Percentiles rank a stretch among this genome's conserved stretches.
phyloP scores from a whole-genome alignment of 2,113 vertebrate genomes.

The Polypterus senegalus region DNA sequence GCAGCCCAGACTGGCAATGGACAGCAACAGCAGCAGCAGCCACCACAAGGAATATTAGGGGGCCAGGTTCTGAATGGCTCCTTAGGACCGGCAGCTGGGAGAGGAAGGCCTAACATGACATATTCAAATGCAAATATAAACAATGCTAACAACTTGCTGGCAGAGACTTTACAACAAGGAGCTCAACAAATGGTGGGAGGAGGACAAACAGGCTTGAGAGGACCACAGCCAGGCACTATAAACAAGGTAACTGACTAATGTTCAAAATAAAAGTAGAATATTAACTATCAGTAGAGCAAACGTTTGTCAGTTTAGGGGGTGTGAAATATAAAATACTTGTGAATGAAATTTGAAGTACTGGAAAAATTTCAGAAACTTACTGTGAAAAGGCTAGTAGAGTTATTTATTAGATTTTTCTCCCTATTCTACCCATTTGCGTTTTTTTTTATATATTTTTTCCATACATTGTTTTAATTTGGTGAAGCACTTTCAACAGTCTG shows the following conservation, averaged over 20 bases:
- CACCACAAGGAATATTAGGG: slow-evolving; percentile 49
- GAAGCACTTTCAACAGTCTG: too few relatives aligned
- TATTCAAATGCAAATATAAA: slow-evolving; percentile 68
- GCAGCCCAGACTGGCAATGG: slow-evolving; percentile 46
- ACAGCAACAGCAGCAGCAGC: slow-evolving; percentile 40
- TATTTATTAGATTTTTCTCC: too few relatives aligned
- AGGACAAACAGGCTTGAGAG: slow-evolving; percentile 67
- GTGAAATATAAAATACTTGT: neutral
- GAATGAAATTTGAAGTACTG: too few relatives aligned
- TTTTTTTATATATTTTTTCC: too few relatives aligned
- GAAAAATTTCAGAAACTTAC: too few relatives aligned
- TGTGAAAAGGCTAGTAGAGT: too few relatives aligned
- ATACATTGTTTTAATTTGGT: too few relatives aligned
- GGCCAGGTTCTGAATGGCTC: slow-evolving; percentile 88
- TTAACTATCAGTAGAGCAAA: neutral
- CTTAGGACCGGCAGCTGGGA: slow-evolving; percentile 66
- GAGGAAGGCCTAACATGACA: slow-evolving; percentile 59
- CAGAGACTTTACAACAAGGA: slow-evolving; percentile 65
- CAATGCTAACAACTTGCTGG: slow-evolving; percentile 62
- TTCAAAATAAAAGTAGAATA: too few relatives aligned
- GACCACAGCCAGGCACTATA: slow-evolving; percentile 71
- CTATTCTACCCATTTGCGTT: too few relatives aligned
- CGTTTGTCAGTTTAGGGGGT: neutral
- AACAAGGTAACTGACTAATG: slow-evolving; percentile 53
- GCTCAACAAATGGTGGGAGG: slow-evolving; percentile 58